phyloP scores from a whole-genome alignment of 2,113 vertebrate species.

The Pogonocichla stellata region DNA sequence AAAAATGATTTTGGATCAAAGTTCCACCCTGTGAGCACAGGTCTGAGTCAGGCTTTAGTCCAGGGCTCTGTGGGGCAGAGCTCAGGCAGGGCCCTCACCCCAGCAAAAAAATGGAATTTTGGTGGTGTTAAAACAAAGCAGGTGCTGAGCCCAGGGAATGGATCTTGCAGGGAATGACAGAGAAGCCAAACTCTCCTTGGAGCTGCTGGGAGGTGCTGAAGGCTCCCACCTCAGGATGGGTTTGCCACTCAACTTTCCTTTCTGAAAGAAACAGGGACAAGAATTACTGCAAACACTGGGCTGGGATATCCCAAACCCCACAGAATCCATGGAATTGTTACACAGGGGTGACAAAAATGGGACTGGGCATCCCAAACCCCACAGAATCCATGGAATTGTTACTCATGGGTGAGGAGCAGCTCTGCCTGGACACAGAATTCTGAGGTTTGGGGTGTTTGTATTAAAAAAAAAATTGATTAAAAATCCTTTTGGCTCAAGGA shows the following conservation, averaged over 20 bases:
- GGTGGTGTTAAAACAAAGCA: neutral
- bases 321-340: neutral
- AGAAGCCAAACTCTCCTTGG: neutral
- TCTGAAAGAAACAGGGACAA: neutral
- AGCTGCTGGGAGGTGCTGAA: constrained; percentile 43
- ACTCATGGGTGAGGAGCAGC: neutral
- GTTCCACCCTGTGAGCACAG: neutral
- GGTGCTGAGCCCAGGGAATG: neutral
- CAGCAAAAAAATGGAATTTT: neutral
- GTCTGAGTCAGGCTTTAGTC: neutral
- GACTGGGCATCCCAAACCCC: neutral
- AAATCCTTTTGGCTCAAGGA: neutral
- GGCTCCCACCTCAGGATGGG: neutral
- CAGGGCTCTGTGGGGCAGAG: neutral
- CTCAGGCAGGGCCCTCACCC: neutral
- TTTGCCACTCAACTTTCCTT: neutral
- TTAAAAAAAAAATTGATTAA: neutral
- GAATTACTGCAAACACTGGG: neutral
- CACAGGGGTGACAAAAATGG: fast-evolving
- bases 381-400: neutral
- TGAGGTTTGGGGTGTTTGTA: neutral
- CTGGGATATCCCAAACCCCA: too few species aligned
- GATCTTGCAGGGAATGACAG: neutral
- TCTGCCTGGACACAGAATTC: neutral
- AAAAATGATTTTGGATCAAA: fast-evolving